Percentiles rank a stretch among this genome's conserved stretches.
phyloP scores from a whole-genome alignment of 1,140 invertebrate genomes.

The Magallana angulata region DNA sequence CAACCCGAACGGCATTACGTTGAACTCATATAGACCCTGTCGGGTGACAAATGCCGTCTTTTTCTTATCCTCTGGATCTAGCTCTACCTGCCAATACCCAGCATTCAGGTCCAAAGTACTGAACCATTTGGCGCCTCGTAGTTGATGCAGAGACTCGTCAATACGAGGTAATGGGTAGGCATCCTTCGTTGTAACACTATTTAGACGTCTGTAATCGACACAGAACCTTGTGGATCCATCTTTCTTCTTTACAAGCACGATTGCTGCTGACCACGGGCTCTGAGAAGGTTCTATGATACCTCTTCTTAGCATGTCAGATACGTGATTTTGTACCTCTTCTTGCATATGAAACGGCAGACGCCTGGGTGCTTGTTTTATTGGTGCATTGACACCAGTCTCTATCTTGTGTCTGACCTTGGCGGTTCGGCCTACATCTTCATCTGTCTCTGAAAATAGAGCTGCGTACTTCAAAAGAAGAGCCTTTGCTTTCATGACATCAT shows the following conservation, averaged over 20 bases:
- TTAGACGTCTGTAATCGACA: conserved; percentile 78
- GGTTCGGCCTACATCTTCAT: too few species aligned
- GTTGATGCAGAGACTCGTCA: conserved; percentile 32
- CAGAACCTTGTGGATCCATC: conserved; percentile 80
- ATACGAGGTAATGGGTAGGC: conserved; percentile 7
- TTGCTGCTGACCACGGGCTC: conserved; percentile 58
- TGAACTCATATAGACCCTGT: conserved; percentile 50
- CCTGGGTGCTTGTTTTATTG: not conserved
- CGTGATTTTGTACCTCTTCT: conserved; percentile 3
- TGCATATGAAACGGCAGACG: conserved; percentile 15
- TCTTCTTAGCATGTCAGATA: conserved; percentile 64
- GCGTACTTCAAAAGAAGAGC: too few species aligned
- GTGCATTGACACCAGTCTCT: too few species aligned
- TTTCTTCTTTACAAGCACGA: conserved; percentile 80
- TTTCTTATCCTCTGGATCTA: conserved; percentile 39
- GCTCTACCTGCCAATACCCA: conserved; percentile 34
- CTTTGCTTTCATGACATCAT: too few species aligned
- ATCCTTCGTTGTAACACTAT: conserved; percentile 48
- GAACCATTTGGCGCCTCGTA: conserved; percentile 36
- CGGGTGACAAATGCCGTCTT: conserved; percentile 44
- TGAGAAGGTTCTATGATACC: conserved; percentile 76
- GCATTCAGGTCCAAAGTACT: conserved; percentile 34
- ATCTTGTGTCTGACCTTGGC: too few species aligned
- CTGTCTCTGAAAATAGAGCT: too few species aligned
- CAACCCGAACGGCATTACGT: conserved; percentile 47